Percentiles rank a stretch among this genome's conserved stretches.
These are phyloP conservation scores for Sitobion miscanthi DNA, from an alignment of 1,140 invertebrate genomes.

Conservation along the genomic window DNA sequence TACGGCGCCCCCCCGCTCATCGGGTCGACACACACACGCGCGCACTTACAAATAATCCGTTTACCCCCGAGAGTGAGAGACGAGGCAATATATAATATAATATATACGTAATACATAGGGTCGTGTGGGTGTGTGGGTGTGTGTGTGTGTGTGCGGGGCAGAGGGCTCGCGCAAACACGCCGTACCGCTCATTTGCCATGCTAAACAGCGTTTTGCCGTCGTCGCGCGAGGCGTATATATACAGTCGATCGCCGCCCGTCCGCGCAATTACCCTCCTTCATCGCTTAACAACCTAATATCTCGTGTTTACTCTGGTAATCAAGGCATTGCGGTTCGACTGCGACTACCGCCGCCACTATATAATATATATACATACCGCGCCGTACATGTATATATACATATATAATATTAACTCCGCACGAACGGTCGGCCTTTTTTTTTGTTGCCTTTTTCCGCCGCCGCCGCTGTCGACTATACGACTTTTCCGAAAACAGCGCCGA, in stretches of 20 bases:
- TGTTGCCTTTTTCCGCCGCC: not conserved
- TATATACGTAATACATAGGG: not conserved
- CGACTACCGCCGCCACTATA: not conserved
- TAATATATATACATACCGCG: not conserved
- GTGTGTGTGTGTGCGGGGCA: not conserved
- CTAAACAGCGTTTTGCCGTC: slow-evolving; percentile 47
- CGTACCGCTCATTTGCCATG: slow-evolving; percentile 53
- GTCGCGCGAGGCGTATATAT: not conserved
- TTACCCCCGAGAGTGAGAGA: not conserved
- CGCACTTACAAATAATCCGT: slow-evolving; percentile 32
- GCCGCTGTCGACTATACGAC: not conserved
- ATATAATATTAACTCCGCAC: not conserved
- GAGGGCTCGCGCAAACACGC: slow-evolving; percentile 48
- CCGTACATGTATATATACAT: not conserved
- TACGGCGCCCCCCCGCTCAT: not conserved
- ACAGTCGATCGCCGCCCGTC: slow-evolving; percentile 45
- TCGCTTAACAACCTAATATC: slow-evolving; percentile 55
- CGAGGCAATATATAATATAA: not conserved
- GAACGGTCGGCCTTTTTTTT: slow-evolving; percentile 24
- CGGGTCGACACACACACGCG: not conserved
- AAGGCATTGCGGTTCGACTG: slow-evolving; percentile 55
- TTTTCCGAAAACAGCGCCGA: slow-evolving; percentile 29
- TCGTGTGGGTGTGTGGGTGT: not conserved
- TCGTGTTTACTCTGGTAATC: slow-evolving; percentile 56
- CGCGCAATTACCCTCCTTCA: slow-evolving; percentile 54